Evolutionary conservation across 2,888 invertebrate species (phyloP), one percentile per base, ranked within the genome.

Genomic region (Leptodirus hochenwartii): DNA sequence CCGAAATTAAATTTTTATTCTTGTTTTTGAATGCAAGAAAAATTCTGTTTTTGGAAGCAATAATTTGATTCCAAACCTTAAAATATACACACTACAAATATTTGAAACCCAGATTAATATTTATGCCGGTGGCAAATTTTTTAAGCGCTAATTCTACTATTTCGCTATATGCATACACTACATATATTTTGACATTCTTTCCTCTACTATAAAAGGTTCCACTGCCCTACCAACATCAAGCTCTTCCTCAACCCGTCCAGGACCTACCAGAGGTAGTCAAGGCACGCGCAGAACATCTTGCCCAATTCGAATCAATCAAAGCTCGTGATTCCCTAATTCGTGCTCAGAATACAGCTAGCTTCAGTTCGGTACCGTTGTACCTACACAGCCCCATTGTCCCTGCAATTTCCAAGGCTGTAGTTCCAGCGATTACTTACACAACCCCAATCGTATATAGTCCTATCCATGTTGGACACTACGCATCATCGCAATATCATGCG

Each of bases 401-500:
- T 1, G 39, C 46, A 6, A 41, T 40, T 30, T 37, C 35, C 29
- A 31, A 31, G 10, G 11, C 12, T 4, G 32, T 38, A 5, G 26
- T 30, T n/a, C 31, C 34, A 9, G 35, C 34, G 11, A 8, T 27
- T 8, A 27, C 24, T 11, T 30, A 38, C 10, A 29, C 39, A 10
- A 33, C 34, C 8, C 17, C 20, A 15, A 24, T 32, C 5, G 26
- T 33, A n/a, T n/a, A n/a, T 20, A 15, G 39, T 33, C 26, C 31
- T 22, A 15, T 14, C 4, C 25, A 27, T 13, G 22, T 20, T 4
- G 11, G n/a, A n/a, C n/a, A n/a, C n/a, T n/a, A n/a, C n/a, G n/a
- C n/a, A n/a, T n/a, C 22, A 25, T 37, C 43, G 4, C 58, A 59
- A 33, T 60, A 58, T 41, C 63, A 64, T 42, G 50, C 57, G 6